Base-by-base conservation (phyloP, 2,113 vertebrate species). In the Cochlearius cochlearius region DNA sequence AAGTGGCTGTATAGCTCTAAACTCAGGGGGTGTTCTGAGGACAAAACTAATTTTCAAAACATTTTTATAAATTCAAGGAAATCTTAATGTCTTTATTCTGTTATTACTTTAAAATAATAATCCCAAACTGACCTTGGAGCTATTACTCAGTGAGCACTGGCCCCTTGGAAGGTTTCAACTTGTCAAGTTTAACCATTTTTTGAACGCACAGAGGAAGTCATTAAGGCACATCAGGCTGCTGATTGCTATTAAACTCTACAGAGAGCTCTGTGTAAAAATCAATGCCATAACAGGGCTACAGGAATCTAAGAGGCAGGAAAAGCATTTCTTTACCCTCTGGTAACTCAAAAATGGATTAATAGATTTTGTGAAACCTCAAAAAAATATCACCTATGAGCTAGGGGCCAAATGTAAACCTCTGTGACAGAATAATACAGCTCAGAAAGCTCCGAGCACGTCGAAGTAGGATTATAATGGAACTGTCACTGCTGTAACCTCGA, bases 221-320 rank as follows among this genome's bases (percentile, higher is more conserved):
- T 97, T 94, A 97, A 94, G 89, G 77, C 95, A 96, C 94, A 85
- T 97, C 95, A 95, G 81, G 94, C 92, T 95, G 86, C 91, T 93
- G 95, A 96, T 97, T 96, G 91, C 92, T 96, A 82, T 96, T 97
- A 96, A 96, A 94, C 77, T 95, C 95, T 94, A 69, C 53, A 38
- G 96, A 97, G 90, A 82, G 60, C 89, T 94, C 92, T 87, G 86
- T 92, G 88, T 91, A 94, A 96, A 97, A 97, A 94, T 96, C 95
- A 95, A 95, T 94, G 76, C 78, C 41, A 59, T 87, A 95, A 85
- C 84, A 95, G 77, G 84, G 36, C 86, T 97, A 91, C 78, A 95
- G 39, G 91, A 96, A 86, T 47, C 71, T 67, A 36, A 88, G 55
- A 87, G 85, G 50, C 41, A 76, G 81, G 71, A 88, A 96, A 93